Evolutionary conservation across 2,888 invertebrate genomes (phyloP).

Genomic region (Galeruca laticollis): DNA sequence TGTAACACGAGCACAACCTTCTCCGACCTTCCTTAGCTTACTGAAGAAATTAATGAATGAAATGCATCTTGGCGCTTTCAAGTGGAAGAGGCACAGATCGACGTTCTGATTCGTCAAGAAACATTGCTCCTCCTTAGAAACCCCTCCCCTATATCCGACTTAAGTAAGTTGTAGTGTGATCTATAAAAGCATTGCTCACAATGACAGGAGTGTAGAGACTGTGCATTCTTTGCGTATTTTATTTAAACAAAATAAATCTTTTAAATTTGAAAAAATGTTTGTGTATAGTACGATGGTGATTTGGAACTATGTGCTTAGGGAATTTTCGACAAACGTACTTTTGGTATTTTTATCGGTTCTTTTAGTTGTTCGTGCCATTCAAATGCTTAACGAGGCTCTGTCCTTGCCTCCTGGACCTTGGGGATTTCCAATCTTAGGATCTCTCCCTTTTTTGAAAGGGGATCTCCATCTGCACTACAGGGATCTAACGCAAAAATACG

Average conservation of each 20-base stretch:
- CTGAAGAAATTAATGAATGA: conserved; percentile 58
- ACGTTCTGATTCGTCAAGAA: conserved; percentile 50
- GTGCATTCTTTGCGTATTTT: conserved; percentile 48
- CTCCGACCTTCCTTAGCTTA: conserved; percentile 41
- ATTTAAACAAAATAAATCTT: conserved; percentile 12
- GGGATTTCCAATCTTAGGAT: conserved; percentile 88
- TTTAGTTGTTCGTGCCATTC: conserved; percentile 62
- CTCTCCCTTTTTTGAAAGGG: conserved; percentile 83
- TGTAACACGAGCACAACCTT: conserved; percentile 37
- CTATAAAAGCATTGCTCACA: conserved; percentile 58
- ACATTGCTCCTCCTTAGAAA: conserved; percentile 55
- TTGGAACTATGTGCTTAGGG: conserved; percentile 64
- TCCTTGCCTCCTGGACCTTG: conserved; percentile 88
- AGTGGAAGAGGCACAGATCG: conserved; percentile 51
- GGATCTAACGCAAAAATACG: conserved; percentile 82
- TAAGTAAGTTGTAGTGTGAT: conserved; percentile 57
- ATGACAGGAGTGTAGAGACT: conserved; percentile 56
- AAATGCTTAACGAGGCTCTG: conserved; percentile 61
- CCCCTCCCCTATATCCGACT: conserved; percentile 53
- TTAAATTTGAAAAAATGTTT: conserved; percentile 59
- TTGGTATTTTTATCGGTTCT: conserved; percentile 70
- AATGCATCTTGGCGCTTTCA: conserved; percentile 52
- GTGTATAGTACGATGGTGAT: conserved; percentile 70
- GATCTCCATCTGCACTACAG: conserved; percentile 83
- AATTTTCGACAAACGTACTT: conserved; percentile 66